Conservation (phyloP, 2,113 vertebrate genomes). For the Hippocampus mohnikei region DNA sequence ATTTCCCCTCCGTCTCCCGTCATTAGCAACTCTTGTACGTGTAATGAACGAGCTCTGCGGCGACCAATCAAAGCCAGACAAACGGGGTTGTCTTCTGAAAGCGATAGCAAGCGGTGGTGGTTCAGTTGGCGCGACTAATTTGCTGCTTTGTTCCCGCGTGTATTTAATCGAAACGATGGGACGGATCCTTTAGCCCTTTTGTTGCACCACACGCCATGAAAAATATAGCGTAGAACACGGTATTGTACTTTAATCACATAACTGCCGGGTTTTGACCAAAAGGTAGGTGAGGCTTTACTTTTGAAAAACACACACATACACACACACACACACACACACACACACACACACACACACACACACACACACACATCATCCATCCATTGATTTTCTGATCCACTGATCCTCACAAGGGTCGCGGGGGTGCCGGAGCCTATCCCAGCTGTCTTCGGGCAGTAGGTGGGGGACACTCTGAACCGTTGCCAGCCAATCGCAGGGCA, state of each 20-base stretch:
- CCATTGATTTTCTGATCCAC: no score
- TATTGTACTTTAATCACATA: slow-evolving; percentile 28
- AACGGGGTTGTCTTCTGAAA: slow-evolving; percentile 29
- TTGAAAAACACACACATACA: no score
- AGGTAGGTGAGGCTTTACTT: slow-evolving; percentile 1
- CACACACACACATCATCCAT: no score
- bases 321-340: no score
- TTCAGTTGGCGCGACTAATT: slow-evolving; percentile 35
- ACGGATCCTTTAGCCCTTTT: slow-evolving; percentile 42
- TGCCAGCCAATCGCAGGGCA: no score
- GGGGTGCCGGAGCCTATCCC: no score
- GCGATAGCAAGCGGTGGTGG: slow-evolving; percentile 2
- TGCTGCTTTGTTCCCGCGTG: slow-evolving; percentile 33
- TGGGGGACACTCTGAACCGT: no score
- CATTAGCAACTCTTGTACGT: slow-evolving; percentile 42
- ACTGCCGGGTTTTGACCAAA: background rate
- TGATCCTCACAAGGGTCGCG: no score
- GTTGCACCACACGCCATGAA: slow-evolving; percentile 28
- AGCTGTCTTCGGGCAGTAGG: no score
- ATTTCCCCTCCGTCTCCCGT: slow-evolving; percentile 40
- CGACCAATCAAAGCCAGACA: slow-evolving; percentile 35
- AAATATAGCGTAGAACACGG: slow-evolving; percentile 28
- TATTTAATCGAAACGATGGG: slow-evolving; percentile 41
- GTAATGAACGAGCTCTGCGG: slow-evolving; percentile 26
- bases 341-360: no score